Percentiles rank a stretch among this genome's conserved stretches.
These are phyloP conservation scores for Poeciliopsis presidionis DNA, from an alignment of 2,797 vertebrate species.

Conservation along the genomic window DNA sequence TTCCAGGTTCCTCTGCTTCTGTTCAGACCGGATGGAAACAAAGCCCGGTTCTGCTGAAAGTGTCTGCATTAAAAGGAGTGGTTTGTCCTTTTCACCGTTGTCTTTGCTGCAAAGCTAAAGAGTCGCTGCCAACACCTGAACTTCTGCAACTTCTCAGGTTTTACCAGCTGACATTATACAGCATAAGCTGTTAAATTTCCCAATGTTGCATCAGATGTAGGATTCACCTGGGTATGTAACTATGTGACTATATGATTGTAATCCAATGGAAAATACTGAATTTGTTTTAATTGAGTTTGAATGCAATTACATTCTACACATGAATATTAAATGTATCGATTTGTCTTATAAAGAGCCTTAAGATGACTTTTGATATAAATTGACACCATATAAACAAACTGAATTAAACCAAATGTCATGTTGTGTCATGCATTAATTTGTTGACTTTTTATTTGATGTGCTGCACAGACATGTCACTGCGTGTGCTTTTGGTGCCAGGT, in stretches of 20 bases:
- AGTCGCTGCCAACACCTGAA: neutral
- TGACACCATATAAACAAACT: neutral
- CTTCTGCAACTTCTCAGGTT: neutral
- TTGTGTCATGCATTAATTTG: neutral
- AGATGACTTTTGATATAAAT: neutral
- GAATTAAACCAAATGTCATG: neutral
- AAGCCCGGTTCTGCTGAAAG: neutral
- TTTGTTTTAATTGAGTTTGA: neutral
- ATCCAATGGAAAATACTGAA: neutral
- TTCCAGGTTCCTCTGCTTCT: neutral
- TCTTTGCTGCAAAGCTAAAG: neutral
- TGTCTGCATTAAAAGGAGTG: neutral
- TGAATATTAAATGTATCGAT: neutral
- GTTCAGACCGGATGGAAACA: neutral
- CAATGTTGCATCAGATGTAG: neutral
- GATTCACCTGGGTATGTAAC: neutral
- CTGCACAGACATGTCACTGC: neutral
- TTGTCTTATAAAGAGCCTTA: neutral
- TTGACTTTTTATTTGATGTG: neutral
- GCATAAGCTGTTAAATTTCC: neutral
- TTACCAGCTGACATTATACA: neutral
- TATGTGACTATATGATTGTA: neutral
- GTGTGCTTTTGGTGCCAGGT: slow-evolving; percentile 14
- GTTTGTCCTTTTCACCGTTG: neutral
- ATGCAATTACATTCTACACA: neutral